phyloP scores from a whole-genome alignment of 2,113 vertebrate genomes.

The Ciconia maguari region DNA sequence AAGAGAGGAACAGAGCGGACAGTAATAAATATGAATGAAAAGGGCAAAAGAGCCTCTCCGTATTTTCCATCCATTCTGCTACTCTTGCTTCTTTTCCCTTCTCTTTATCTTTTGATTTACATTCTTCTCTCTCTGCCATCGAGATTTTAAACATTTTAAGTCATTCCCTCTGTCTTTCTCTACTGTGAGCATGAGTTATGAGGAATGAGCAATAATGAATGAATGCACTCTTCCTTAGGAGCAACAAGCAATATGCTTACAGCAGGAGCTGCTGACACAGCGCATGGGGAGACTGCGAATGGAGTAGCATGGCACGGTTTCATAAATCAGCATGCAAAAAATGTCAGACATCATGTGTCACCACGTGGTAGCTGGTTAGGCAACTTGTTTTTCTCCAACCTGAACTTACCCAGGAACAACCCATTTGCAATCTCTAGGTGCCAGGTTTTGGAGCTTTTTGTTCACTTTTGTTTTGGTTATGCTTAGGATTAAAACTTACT shows the following conservation, averaged over 20 bases:
- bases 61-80: neutral
- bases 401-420: neutral
- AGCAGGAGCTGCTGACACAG: neutral
- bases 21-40: neutral
- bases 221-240: neutral
- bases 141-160: neutral
- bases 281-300: neutral
- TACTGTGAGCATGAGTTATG: neutral
- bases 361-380: neutral
- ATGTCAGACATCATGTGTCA: neutral
- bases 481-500: neutral
- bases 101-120: neutral
- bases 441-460: neutral
- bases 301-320: fast-evolving
- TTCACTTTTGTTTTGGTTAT: neutral
- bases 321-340: neutral
- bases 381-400: neutral
- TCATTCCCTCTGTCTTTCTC: neutral
- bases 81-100: neutral
- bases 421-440: neutral
- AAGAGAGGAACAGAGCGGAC: neutral
- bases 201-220: neutral
- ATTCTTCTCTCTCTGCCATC: neutral
- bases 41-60: neutral
- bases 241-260: neutral